A percentile compares a stretch with the other conserved stretches of the same genome.
Evolutionary conservation across 2,113 vertebrate species (phyloP).

Genomic region (Trichechus manatus): DNA sequence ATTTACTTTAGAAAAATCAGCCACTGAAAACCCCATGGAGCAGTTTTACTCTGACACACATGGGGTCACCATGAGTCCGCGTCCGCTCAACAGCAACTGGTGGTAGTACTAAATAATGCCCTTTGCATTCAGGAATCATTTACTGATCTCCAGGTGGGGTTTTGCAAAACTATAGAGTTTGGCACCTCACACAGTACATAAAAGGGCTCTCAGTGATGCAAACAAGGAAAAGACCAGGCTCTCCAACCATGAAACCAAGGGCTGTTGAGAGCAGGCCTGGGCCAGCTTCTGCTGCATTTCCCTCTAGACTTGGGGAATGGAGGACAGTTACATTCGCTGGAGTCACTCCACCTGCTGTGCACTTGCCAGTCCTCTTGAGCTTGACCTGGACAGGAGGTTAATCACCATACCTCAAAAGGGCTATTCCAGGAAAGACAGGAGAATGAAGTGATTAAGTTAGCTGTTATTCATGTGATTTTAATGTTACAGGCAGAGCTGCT

Average conservation of each 20-base stretch:
- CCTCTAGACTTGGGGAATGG: background rate
- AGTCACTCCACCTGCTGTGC: background rate
- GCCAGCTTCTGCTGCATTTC: background rate
- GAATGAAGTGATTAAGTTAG: background rate
- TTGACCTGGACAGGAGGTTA: background rate
- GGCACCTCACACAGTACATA: background rate
- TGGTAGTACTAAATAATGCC: background rate
- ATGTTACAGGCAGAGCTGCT: background rate
- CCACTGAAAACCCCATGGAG: background rate
- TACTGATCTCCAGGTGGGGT: background rate
- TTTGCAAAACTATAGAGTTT: background rate
- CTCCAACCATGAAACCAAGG: background rate
- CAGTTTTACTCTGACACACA: background rate
- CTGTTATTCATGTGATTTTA: background rate
- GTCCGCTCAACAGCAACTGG: background rate
- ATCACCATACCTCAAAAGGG: background rate
- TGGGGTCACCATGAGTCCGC: background rate
- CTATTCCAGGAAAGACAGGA: background rate
- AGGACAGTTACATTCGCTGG: background rate
- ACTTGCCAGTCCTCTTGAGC: background rate
- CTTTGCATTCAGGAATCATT: background rate
- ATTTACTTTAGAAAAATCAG: background rate
- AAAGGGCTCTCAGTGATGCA: background rate
- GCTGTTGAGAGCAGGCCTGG: background rate
- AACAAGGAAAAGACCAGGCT: background rate